phyloP scores from a whole-genome alignment of 2,888 invertebrate species.

The Atethmia centrago region DNA sequence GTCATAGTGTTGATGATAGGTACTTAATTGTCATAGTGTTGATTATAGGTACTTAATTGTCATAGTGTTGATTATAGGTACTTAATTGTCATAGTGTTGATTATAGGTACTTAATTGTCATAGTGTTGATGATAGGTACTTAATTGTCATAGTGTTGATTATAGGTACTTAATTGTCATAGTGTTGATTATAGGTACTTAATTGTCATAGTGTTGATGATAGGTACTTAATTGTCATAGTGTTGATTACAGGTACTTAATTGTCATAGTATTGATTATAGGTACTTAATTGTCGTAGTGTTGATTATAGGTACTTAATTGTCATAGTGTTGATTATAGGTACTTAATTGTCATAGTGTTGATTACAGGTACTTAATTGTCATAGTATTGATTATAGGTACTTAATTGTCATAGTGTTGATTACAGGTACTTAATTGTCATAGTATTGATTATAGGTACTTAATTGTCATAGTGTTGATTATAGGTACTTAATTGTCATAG shows the following conservation, averaged over 20 bases:
- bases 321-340: background rate
- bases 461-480: too few species aligned
- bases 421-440: too few species aligned
- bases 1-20: too few species aligned
- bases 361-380: too few species aligned
- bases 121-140: too few species aligned
- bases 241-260: too few species aligned
- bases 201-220: background rate
- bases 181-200: too few species aligned
- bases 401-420: too few species aligned
- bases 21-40: background rate
- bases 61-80: too few species aligned
- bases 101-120: background rate
- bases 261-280: background rate
- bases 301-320: too few species aligned
- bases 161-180: background rate
- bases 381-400: background rate
- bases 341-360: too few species aligned
- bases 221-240: background rate
- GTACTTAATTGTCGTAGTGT: background rate
- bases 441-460: background rate
- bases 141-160: background rate
- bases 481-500: background rate
- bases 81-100: background rate
- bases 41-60: background rate